phyloP scores from a whole-genome alignment of 1,140 invertebrate genomes.

The Pissodes strobi region DNA sequence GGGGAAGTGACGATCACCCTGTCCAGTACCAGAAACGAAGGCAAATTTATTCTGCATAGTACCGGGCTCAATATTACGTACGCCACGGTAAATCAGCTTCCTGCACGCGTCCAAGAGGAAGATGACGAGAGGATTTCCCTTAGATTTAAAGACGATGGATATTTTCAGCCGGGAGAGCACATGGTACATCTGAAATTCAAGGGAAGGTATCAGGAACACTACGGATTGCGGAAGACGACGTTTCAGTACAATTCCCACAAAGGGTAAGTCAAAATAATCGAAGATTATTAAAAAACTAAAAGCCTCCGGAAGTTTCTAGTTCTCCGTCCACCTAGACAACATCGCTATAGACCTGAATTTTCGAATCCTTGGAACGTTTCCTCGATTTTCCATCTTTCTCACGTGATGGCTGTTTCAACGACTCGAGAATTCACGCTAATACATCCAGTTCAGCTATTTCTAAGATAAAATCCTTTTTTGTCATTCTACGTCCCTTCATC shows the following conservation, averaged over 20 bases:
- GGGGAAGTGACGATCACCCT: constrained; percentile 29
- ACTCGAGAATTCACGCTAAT: no score
- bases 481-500: no score
- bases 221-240: constrained; percentile 15
- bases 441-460: no score
- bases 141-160: constrained; percentile 4
- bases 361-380: no score
- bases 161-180: constrained; percentile 27
- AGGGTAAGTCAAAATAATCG: constrained; percentile 12
- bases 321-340: no score
- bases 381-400: no score
- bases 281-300: no score
- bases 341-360: no score
- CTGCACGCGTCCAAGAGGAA: neutral
- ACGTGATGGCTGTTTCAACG: no score
- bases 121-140: constrained; percentile 16
- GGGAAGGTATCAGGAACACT: constrained; percentile 1
- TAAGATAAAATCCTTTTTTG: no score
- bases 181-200: constrained; percentile 12
- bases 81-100: constrained; percentile 6
- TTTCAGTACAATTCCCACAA: constrained; percentile 2
- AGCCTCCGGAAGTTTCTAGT: no score
- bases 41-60: constrained; percentile 20
- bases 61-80: constrained; percentile 14
- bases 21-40: neutral